A percentile compares a stretch with the other conserved stretches of the same genome.
phyloP scores from a whole-genome alignment of 2,113 vertebrate genomes.

The Tyrannus savana region DNA sequence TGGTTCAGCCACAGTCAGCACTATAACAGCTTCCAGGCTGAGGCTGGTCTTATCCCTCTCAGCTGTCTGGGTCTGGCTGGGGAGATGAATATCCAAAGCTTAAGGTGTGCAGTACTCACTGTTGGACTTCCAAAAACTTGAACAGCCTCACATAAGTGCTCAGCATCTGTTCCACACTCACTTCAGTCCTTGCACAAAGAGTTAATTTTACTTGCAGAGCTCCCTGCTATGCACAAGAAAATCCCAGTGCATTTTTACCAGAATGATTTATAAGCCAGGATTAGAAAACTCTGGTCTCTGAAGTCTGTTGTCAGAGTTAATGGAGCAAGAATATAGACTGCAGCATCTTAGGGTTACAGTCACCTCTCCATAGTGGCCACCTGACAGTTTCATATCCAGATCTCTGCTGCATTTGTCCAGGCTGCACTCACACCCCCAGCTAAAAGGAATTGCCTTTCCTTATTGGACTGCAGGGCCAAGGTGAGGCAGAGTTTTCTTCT shows the following conservation, averaged over 20 bases:
- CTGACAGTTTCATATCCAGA: background rate
- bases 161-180: background rate
- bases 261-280: conserved; percentile 4
- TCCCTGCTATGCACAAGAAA: background rate
- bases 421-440: background rate
- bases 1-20: background rate
- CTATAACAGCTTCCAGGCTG: background rate
- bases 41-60: background rate
- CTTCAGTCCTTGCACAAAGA: background rate
- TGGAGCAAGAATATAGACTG: conserved; percentile 31
- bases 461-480: no score
- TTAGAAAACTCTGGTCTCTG: conserved; percentile 18
- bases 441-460: background rate
- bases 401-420: background rate
- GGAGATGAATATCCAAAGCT: background rate
- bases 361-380: background rate
- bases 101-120: background rate
- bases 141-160: background rate
- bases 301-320: conserved; percentile 39
- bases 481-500: background rate
- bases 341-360: background rate
- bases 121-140: background rate
- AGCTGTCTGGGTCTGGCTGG: background rate
- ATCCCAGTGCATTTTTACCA: background rate
- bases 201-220: conserved; percentile 1